Conservation (phyloP, 2,113 vertebrate species). For the Microcebus murinus region DNA sequence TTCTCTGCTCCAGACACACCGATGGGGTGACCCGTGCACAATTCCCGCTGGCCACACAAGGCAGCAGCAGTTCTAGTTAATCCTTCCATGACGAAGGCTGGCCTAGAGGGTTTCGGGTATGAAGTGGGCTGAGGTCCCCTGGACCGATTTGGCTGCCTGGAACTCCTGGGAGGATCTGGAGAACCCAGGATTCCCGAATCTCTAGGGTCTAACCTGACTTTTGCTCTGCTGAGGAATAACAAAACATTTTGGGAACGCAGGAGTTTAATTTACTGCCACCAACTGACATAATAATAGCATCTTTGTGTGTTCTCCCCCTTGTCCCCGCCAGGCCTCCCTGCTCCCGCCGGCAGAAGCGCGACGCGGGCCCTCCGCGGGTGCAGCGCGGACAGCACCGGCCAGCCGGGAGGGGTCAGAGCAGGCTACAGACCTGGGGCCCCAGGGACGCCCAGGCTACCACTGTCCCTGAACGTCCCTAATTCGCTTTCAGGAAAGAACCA, state of each 20-base stretch:
- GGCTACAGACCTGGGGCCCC: neutral
- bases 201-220: neutral
- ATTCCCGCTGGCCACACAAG: neutral
- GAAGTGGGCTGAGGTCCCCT: neutral
- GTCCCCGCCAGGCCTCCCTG: neutral
- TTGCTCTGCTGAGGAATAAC: slow-evolving; percentile 14
- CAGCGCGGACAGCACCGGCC: neutral
- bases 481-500: neutral
- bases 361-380: neutral
- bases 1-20: slow-evolving; percentile 26
- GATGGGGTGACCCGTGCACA: neutral
- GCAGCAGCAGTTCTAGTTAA: neutral
- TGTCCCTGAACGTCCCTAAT: neutral
- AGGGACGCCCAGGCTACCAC: neutral
- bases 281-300: slow-evolving; percentile 64
- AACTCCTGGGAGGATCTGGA: neutral
- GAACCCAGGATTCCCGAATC: neutral
- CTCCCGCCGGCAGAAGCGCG: neutral
- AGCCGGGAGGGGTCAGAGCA: neutral
- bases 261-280: slow-evolving; percentile 59
- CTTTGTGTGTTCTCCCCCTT: slow-evolving; percentile 49
- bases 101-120: neutral
- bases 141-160: neutral
- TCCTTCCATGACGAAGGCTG: neutral
- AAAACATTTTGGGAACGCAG: slow-evolving; percentile 61